phyloP scores from a whole-genome alignment of 2,113 vertebrate genomes.

The Pogona vitticeps region DNA sequence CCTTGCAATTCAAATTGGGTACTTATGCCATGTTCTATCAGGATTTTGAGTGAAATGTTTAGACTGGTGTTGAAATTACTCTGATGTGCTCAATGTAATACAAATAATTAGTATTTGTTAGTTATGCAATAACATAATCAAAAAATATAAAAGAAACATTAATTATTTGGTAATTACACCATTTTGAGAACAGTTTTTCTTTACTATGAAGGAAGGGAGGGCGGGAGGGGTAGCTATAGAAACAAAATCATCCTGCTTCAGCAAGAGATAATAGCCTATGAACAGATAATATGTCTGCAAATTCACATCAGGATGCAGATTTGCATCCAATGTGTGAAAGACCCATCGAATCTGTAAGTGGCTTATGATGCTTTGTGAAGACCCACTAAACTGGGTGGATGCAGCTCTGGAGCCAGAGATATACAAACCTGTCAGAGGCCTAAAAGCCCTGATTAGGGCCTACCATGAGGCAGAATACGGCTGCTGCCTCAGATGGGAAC shows the following conservation, averaged over 20 bases:
- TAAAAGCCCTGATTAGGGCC: no score
- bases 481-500: not conserved
- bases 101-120: not conserved
- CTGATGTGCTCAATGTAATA: conserved; percentile 1
- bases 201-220: not conserved
- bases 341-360: no score
- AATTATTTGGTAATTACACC: not conserved
- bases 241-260: not conserved
- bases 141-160: not conserved
- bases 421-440: no score
- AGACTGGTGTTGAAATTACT: not conserved
- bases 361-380: no score
- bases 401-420: not conserved
- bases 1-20: conserved; percentile 29
- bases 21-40: not conserved
- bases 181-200: not conserved
- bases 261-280: not conserved
- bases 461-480: not conserved
- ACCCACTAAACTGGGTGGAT: not conserved
- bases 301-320: not conserved
- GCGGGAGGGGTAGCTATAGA: not conserved
- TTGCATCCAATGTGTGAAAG: not conserved
- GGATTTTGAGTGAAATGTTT: not conserved
- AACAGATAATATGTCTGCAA: not conserved
- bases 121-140: no score